Base-by-base conservation (phyloP, 2,113 vertebrate genomes). In the Labrus mixtus region DNA sequence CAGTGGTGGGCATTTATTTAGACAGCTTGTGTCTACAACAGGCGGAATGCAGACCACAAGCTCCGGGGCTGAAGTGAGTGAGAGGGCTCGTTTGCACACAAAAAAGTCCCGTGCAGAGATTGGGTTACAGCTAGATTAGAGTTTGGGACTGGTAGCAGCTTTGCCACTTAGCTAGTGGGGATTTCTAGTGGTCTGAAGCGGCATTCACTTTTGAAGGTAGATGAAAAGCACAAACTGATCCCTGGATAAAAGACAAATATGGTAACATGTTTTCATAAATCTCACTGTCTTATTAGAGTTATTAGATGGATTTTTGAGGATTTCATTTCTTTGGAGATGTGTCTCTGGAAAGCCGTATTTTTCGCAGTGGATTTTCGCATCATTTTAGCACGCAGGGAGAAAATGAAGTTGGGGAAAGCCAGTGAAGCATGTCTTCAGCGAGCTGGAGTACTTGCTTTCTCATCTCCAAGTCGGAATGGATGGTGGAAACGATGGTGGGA, bases 1-100 rank as follows among this genome's bases (percentile, higher is more conserved):
- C 82, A 83, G 78, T 51, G 36, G 84, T 70, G 9, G 68, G 65
- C 75, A 78, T 89, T 88, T 91, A 87, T 92, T 92, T 88, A 86
- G 93, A 93, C 92, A 93, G 90, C 90, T 90, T 91, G 90, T 79
- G 73, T 92, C 87, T 91, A 70, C 86, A 78, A 89, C 82, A 78
- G 87, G 83, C 63, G 82, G 89, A 90, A 93, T 83, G 88, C 71
- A 85, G 83, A 87, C 88, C 87, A 54, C 80, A 84, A 91, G 78
- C 73, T 90, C 63, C 69, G 25, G 79, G 85, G 85, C 83, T 85
- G 81, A 81, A 88, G 86, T 76, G 87, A 89, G 79, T 77, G 87
- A 91, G 74, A 79, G 82, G 70, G 65, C 69, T 71, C 67, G 64
- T 87, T 91, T 86, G 75, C 81, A 84, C 83, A 88, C 84, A 87